Base-by-base conservation (phyloP, 2,113 vertebrate genomes). In the Agapornis roseicollis region DNA sequence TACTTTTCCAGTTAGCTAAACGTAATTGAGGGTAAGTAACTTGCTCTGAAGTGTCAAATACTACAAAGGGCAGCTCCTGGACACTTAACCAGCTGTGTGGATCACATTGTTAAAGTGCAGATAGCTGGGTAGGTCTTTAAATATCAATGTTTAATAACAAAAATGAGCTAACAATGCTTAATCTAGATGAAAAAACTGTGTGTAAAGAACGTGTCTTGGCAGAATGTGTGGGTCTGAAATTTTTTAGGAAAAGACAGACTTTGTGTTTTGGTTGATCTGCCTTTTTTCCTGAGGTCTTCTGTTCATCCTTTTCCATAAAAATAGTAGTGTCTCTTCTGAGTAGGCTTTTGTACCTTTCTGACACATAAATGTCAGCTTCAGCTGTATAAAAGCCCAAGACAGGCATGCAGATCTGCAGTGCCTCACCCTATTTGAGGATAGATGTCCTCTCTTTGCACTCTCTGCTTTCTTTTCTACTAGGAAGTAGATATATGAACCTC, bases 1-100 rank as follows among this genome's bases (percentile, higher is more conserved):
- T 56, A 53, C 22, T 95, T 95, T 94, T 91, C 73, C 68, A 73
- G 53, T 37, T 96, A 74, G 31, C 31, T 87, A 69, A 87, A 79
- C 52, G 72, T 74, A 80, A 61, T 52, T 78, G 83, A 94, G 29
- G 24, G 22, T 39, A 81, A 89, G 28, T 23, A 35, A 73, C 49
- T 89, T 91, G 39, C 58, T 88, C 53, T 46, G 52, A 80, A 79
- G 66, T 77, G 74, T 76, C n/a, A 85, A 41, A 55, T 61, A 28
- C 25, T 76, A 41, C 33, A 23, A 41, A 53, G 64, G 37, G 24
- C 28, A 76, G 7, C n/a, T 83, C 55, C 29, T 82, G 74, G 29
- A 28, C 35, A 3, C 17, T 68, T 8, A 46, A 49, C 28, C 23
- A 47, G 4, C 41, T 46, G 8, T 20, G 19, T 33, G 42, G 68